Evolutionary conservation across 2,797 vertebrate genomes (phyloP), one percentile per base, ranked within the genome.

Genomic region (Hypotaenidia okinawae): DNA sequence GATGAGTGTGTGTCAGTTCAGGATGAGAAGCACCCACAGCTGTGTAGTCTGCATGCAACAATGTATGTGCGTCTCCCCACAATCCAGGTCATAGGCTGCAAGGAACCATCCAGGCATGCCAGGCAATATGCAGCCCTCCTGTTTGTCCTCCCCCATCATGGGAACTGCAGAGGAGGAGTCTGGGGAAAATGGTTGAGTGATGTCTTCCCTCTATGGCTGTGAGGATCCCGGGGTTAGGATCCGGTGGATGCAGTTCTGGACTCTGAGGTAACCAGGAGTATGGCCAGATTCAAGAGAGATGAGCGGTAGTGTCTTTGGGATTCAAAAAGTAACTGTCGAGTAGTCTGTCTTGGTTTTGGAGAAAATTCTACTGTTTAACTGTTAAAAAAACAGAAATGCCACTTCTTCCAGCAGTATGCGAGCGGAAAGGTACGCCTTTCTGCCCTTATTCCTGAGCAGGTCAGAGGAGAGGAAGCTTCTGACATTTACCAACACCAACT

Each of bases 401-500:
- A 0, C 59, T 72, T 70, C 21, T 88, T 77, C 61, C 41, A 76
- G 75, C 25, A 77, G 22, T 52, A 37, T 0, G 1, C 7, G 16
- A n/a, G 32, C 7, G 5, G 88, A 86, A 88, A 67, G 22, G 49
- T 54, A 69, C 51, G 27, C 14, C 22, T 79, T 69, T 76, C 27
- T 89, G 14, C 49, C 41, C 8, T 70, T 67, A 7, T 2, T 79
- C 21, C 19, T 54, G 28, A 43, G 24, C 9, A 25, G 25, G 30
- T 84, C 79, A 41, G 70, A 73, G 62, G 55, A 86, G 52, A 70
- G 32, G 70, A 89, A 84, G 51, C 30, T 79, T 87, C 79, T 75
- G 37, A 74, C 59, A 87, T 43, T 18, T 83, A n/a, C 39, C 22
- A 32, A 1, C 33, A 52, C 81, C 39, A n/a, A 35, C 54, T 45